A percentile compares a stretch with the other conserved stretches of the same genome.
phyloP scores from a whole-genome alignment of 1,140 invertebrate species.

The Leucophenga varia region DNA sequence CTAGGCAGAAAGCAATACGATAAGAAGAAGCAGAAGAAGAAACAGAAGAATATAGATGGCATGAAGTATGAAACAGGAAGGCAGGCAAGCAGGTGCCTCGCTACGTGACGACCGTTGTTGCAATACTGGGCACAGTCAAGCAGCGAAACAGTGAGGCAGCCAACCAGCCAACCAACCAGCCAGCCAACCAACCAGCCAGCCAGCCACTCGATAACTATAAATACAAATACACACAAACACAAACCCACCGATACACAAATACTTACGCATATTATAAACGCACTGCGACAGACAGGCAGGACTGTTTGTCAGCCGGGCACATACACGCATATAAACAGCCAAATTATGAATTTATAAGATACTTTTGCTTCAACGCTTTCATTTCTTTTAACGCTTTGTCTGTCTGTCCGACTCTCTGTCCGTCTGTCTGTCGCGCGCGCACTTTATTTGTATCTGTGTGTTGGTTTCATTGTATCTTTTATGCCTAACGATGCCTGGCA shows the following conservation, averaged over 20 bases:
- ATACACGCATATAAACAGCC: constrained; percentile 34
- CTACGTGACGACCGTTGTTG: too few relatives aligned
- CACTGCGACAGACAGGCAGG: constrained; percentile 26
- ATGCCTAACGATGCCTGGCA: too few relatives aligned
- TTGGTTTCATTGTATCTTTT: neutral
- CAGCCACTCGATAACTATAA: too few relatives aligned
- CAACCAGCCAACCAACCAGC: too few relatives aligned
- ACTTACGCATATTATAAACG: constrained; percentile 20
- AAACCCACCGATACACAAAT: constrained; percentile 20
- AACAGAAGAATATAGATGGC: too few relatives aligned
- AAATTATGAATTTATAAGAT: constrained; percentile 48
- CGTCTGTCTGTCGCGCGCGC: neutral
- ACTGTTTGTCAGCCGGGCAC: constrained; percentile 34
- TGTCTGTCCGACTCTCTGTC: constrained; percentile 4
- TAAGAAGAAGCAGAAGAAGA: too few relatives aligned
- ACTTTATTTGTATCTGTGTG: constrained; percentile 5
- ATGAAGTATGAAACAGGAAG: too few relatives aligned
- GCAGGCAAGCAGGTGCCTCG: too few relatives aligned
- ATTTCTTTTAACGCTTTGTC: neutral
- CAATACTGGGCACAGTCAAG: too few relatives aligned
- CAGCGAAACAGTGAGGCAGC: too few relatives aligned
- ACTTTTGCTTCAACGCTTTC: constrained; percentile 17
- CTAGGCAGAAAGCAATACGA: too few relatives aligned
- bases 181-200: too few relatives aligned
- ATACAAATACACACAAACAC: constrained; percentile 1